Percentiles rank a stretch among this genome's conserved stretches.
phyloP scores from a whole-genome alignment of 2,797 vertebrate species.

The Salmo trutta region DNA sequence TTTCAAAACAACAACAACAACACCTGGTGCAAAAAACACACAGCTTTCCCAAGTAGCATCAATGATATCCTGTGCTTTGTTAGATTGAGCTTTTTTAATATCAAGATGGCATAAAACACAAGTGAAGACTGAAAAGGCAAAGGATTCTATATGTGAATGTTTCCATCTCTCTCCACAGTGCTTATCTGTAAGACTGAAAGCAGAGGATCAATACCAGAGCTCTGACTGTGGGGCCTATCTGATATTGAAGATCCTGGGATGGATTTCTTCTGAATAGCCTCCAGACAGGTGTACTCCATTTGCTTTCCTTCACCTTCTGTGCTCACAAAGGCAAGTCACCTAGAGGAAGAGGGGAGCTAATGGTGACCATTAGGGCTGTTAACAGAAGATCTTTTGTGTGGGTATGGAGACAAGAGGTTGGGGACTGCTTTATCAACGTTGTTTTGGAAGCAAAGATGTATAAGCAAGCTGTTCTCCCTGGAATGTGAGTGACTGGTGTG shows the following conservation, averaged over 20 bases:
- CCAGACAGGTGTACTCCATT: conserved; percentile 37
- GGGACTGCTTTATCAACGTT: conserved; percentile 40
- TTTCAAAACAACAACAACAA: neutral
- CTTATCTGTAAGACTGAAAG: conserved; percentile 47
- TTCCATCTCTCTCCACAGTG: neutral
- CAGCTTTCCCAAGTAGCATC: neutral
- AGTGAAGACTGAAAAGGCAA: neutral
- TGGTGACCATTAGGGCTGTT: conserved; percentile 52
- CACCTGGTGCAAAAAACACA: neutral
- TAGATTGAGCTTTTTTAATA: neutral
- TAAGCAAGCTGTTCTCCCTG: conserved; percentile 29
- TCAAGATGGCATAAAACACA: neutral
- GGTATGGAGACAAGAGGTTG: conserved; percentile 38
- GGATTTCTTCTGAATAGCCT: conserved; percentile 43
- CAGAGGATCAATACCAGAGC: conserved; percentile 43
- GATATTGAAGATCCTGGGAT: conserved; percentile 52
- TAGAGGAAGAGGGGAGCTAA: conserved; percentile 42
- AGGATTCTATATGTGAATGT: neutral
- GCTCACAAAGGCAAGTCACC: conserved; percentile 38
- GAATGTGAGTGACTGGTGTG: conserved; percentile 4
- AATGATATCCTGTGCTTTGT: neutral
- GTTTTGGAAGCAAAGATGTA: conserved; percentile 32
- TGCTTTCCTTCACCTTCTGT: conserved; percentile 37
- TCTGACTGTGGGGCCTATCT: conserved; percentile 45
- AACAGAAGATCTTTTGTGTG: conserved; percentile 39